Evolutionary conservation across 2,888 invertebrate genomes (phyloP), one percentile per base, ranked within the genome.

Genomic region (Vanessa cardui): DNA sequence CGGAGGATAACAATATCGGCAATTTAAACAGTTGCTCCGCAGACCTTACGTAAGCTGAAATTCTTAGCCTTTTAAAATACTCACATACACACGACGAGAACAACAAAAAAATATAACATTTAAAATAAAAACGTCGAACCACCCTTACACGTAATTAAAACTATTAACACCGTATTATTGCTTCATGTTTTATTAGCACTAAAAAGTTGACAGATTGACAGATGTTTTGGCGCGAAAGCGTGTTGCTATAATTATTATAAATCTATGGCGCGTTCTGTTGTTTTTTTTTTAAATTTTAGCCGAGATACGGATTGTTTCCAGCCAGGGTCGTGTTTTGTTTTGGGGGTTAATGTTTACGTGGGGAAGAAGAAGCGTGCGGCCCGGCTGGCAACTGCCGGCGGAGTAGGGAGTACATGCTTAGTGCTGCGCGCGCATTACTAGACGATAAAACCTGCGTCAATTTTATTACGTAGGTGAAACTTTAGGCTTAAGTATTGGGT

Each of bases 381-480:
- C 92, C 86, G 87, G 92, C 90, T 88, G 90, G 83, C 77, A 75
- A 91, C 92, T 92, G 88, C 90, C 92, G 92, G 90, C 90, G 85
- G 78, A 89, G 87, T 92, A 86, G 81, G 77, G 67, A 78, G 75
- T 79, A 75, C 83, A 80, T 78, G 84, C 79, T 83, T 76, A 62
- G 74, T 62, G 68, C 65, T 90, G 91, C 92, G 91, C 91, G 91
- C 92, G 91, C 91, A 91, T 59, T 77, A 73, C 64, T 66, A 66
- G 65, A 66, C 72, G 50, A 69, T 73, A 70, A 76, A 74, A 75
- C 75, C 76, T 76, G 78, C 77, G 78, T 77, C 75, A 75, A 76
- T 77, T 77, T 77, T 89, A 89, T 89, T 87, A 85, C 85, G 85
- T 89, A 89, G 88, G 88, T 89, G 87, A 89, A 86, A 87, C 58